Evolutionary conservation across 64 coral and sea anemone genomes (phyloP).

Genomic region (Dendronephthya gigantea): DNA sequence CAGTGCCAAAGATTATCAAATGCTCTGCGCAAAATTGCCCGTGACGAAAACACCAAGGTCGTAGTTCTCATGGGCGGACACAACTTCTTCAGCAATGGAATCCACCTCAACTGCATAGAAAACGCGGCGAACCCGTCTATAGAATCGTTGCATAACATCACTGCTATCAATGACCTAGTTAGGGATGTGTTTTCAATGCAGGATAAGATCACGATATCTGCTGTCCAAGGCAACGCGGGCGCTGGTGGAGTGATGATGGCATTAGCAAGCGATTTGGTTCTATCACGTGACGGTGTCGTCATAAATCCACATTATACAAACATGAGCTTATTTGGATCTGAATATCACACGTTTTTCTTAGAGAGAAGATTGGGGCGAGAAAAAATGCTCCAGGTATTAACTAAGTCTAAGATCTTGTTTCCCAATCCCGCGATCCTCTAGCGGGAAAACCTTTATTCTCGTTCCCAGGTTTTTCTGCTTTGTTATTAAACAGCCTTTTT

Average conservation of each 20-base stretch:
- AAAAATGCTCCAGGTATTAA: constrained; percentile 19
- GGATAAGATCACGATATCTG: constrained; percentile 46
- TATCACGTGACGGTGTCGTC: constrained; percentile 47
- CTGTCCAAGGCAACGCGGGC: constrained; percentile 52
- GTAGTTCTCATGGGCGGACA: constrained; percentile 48
- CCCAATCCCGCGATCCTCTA: too few species aligned
- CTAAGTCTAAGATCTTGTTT: constrained; percentile 1
- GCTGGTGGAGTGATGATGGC: constrained; percentile 60
- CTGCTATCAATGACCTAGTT: constrained; percentile 56
- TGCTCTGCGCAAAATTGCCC: constrained; percentile 21
- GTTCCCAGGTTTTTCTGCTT: not conserved
- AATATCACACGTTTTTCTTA: constrained; percentile 58
- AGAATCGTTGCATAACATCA: constrained; percentile 60
- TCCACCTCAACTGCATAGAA: constrained; percentile 63
- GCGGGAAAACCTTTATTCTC: too few species aligned
- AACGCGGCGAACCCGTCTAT: constrained; percentile 17
- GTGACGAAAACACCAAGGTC: constrained; percentile 40
- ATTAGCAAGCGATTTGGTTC: constrained; percentile 41
- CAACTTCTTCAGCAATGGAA: constrained; percentile 63
- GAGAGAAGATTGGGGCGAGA: constrained; percentile 36
- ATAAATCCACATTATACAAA: constrained; percentile 56
- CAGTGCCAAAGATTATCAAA: constrained; percentile 41
- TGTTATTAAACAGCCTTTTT: too few species aligned
- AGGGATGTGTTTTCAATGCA: constrained; percentile 38
- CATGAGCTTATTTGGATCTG: constrained; percentile 56